Base-by-base conservation (phyloP, 2,888 invertebrate genomes). In the Folsomia manolachei region DNA sequence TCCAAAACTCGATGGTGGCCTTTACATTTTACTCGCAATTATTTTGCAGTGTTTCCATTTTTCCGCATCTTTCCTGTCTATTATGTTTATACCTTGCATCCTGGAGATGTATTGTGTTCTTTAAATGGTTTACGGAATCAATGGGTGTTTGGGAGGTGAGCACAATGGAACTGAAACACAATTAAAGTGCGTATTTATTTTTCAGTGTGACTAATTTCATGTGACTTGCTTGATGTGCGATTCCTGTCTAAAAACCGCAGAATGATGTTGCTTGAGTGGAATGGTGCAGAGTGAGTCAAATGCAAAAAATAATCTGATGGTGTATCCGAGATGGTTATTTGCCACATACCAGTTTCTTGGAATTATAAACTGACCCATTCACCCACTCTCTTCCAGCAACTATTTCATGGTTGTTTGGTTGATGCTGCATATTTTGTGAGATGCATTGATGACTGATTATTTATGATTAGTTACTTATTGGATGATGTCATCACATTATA, bases 171-270 rank as follows among this genome's bases (percentile, higher is more conserved):
- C 18, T 56, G 56, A 56, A 56, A 56, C 7, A 56, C 56, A 56
- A 56, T 56, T 21, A 21, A 56, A 56, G 21, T 56, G 21, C 56
- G 56, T 56, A 21, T 56, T 56, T 56, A 56, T 56, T 56, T 56
- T 56, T 14, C 19, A 7, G 21, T 56, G 56, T 56, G 56, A 56
- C 56, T 56, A 56, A 56, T 56, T 19, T 4, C n/a, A 21, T 56
- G 56, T 56, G 56, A 56, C 7, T n/a, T 21, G 21, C 21, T 56
- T 56, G 21, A 56, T 56, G 11, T 56, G 56, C 18, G 21, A 56
- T 56, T 56, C 18, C 21, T 56, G 56, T 19, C 21, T 7, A 7
- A 56, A n/a, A 56, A 56, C 56, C 56, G 21, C 56, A 56, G 18
- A 11, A n/a, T n/a, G n/a, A n/a, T n/a, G n/a, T 51, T 11, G 51